These are phyloP conservation scores for Diarsia rubi DNA, from an alignment of 2,888 invertebrate species.

Conservation along the genomic window DNA sequence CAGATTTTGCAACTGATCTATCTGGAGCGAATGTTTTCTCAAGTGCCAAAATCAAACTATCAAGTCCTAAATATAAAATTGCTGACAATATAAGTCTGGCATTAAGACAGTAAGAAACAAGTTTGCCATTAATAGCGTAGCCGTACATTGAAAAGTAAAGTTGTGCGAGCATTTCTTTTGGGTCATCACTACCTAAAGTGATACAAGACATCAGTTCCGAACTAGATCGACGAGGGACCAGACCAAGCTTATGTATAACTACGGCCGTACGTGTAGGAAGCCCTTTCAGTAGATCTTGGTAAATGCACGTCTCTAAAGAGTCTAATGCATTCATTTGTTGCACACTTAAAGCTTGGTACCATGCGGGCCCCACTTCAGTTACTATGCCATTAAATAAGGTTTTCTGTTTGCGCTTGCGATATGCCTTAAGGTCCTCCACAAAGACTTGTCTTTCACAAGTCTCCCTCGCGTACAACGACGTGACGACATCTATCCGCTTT, in stretches of 20 bases:
- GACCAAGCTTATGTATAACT: constrained; percentile 78
- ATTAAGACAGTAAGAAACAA: constrained; percentile 77
- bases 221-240: constrained; percentile 77
- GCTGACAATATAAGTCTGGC: constrained; percentile 82
- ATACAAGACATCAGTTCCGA: constrained; percentile 81
- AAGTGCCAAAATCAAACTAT: constrained; percentile 76
- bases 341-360: constrained; percentile 86
- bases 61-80: constrained; percentile 83
- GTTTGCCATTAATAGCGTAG: constrained; percentile 79
- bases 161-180: constrained; percentile 84
- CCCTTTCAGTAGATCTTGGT: constrained; percentile 84
- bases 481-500: too few relatives aligned
- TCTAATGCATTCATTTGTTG: constrained; percentile 81
- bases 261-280: constrained; percentile 75
- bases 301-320: constrained; percentile 75
- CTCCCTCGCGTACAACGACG: constrained; percentile 73
- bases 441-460: constrained; percentile 80
- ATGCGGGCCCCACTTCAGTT: constrained; percentile 79
- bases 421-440: constrained; percentile 82
- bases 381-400: constrained; percentile 68
- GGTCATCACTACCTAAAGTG: constrained; percentile 78
- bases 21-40: constrained; percentile 78
- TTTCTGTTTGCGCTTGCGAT: constrained; percentile 74
- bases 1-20: constrained; percentile 47
- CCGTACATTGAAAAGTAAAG: constrained; percentile 79